These are phyloP conservation scores for Tubiluchus corallicola DNA, from an alignment of 2,888 invertebrate genomes.

Conservation along the genomic window DNA sequence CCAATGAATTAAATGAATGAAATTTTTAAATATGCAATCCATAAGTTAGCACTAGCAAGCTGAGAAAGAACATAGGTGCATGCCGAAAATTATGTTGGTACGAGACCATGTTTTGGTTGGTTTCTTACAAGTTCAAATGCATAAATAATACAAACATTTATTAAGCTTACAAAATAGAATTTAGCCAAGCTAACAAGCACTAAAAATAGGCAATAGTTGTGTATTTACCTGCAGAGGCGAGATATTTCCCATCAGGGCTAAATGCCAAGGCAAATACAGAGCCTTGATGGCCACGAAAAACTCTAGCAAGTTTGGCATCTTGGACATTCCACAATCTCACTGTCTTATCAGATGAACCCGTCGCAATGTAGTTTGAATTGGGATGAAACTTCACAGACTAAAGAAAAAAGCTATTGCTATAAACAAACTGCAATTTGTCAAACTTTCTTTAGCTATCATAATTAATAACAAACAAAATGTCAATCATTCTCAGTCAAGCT, in stretches of 20 bases:
- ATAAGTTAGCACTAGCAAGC: too few species aligned
- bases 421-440: constrained; percentile 4
- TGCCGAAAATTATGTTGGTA: too few species aligned
- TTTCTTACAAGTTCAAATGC: too few species aligned
- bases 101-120: too few species aligned
- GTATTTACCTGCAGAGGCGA: constrained; percentile 61
- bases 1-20: too few species aligned
- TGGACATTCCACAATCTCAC: constrained; percentile 70
- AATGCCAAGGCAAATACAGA: constrained; percentile 56
- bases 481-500: constrained; percentile 5
- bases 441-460: constrained; percentile 4
- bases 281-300: constrained; percentile 45
- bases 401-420: constrained; percentile 15
- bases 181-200: too few species aligned
- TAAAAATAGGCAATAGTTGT: too few species aligned
- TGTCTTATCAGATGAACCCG: constrained; percentile 73
- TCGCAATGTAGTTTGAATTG: constrained; percentile 69
- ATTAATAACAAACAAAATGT: constrained; percentile 8
- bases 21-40: too few species aligned
- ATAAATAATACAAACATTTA: too few species aligned
- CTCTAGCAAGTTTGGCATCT: constrained; percentile 43
- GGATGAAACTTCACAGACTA: constrained; percentile 77
- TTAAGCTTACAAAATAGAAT: too few species aligned
- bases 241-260: constrained; percentile 59
- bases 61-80: too few species aligned